A percentile compares a stretch with the other conserved stretches of the same genome.
phyloP scores from a whole-genome alignment of 2,113 vertebrate genomes.

The Cacatua alba region DNA sequence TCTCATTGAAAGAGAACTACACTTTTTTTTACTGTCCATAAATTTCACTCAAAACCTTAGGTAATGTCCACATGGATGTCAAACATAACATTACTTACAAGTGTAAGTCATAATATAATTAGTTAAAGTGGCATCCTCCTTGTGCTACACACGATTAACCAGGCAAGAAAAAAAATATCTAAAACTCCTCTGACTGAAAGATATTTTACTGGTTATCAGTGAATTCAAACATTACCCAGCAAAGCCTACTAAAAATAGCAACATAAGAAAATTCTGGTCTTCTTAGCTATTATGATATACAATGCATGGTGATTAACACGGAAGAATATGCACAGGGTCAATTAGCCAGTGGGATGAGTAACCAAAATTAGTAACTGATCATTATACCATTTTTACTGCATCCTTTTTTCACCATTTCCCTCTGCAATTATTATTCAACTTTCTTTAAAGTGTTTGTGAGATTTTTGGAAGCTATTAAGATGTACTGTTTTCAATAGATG shows the following conservation, averaged over 20 bases:
- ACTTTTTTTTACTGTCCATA: not conserved
- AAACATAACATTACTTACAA: not conserved
- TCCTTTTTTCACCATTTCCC: conserved; percentile 6
- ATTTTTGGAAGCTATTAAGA: not conserved
- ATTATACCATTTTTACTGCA: conserved; percentile 31
- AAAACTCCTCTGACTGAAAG: not conserved
- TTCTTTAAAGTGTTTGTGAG: not conserved
- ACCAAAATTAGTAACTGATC: conserved; percentile 45
- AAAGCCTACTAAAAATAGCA: conserved; percentile 14
- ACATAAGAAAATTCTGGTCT: not conserved
- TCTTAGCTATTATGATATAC: conserved; percentile 23
- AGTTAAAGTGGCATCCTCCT: not conserved
- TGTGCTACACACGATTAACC: not conserved
- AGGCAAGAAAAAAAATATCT: not conserved
- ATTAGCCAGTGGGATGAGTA: not conserved
- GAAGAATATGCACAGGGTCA: conserved; percentile 12
- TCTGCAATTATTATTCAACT: not conserved
- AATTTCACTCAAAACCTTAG: not conserved
- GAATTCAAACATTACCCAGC: not conserved
- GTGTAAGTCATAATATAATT: not conserved
- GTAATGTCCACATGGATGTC: not conserved
- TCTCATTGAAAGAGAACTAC: not conserved
- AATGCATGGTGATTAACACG: conserved; percentile 47
- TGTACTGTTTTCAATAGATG: not conserved
- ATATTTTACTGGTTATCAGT: not conserved